These are phyloP conservation scores for Cryptus viduatorius DNA, from an alignment of 2,888 invertebrate species.

Conservation along the genomic window DNA sequence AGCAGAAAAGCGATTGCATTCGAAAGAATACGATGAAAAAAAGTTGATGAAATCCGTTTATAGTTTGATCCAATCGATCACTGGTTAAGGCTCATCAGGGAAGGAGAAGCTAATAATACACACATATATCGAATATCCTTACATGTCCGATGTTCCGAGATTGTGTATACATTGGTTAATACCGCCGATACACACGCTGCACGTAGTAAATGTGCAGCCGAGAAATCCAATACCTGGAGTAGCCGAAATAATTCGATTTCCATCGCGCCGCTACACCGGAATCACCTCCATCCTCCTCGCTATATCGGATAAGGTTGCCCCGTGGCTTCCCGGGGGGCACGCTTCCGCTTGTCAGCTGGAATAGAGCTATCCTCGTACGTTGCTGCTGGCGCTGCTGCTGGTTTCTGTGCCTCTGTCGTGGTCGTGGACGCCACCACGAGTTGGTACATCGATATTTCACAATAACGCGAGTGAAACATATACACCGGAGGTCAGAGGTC, in stretches of 20 bases:
- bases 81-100: conserved; percentile 16
- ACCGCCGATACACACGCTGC: not conserved
- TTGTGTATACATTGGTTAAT: not conserved
- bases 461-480: conserved; percentile 63
- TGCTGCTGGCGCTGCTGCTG: conserved; percentile 27
- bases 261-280: conserved; percentile 46
- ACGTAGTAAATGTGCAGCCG: conserved; percentile 21
- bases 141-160: not conserved
- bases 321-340: conserved; percentile 50
- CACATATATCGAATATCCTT: not conserved
- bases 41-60: not conserved
- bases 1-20: not conserved
- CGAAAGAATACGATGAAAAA: not conserved
- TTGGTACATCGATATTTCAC: conserved; percentile 69
- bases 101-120: not conserved
- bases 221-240: conserved; percentile 54
- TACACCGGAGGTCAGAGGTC: conserved; percentile 47
- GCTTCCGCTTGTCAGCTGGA: conserved; percentile 66
- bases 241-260: conserved; percentile 62
- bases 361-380: conserved; percentile 60
- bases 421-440: conserved; percentile 49
- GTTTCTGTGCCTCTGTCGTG: conserved; percentile 22
- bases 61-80: conserved; percentile 11
- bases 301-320: conserved; percentile 63
- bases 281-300: conserved; percentile 41